Conservation (phyloP, 2,797 vertebrate species). For the Amniataba percoides region DNA sequence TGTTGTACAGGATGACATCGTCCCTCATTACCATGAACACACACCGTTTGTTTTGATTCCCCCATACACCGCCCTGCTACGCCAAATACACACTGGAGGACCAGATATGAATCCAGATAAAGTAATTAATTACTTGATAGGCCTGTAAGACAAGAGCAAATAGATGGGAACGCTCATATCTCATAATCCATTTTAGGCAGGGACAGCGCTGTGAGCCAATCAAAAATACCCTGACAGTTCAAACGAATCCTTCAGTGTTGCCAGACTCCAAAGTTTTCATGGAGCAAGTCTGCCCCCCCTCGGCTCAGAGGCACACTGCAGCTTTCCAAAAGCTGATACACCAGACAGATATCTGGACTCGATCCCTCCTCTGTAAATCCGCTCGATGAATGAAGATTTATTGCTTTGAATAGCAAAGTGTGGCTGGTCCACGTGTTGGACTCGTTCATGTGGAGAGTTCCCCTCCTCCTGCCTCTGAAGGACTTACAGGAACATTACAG, state of each 20-base stretch:
- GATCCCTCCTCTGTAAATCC: neutral
- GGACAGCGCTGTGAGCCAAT: neutral
- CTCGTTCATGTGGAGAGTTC: neutral
- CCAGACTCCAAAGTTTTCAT: neutral
- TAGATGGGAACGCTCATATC: neutral
- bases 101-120: too few relatives aligned
- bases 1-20: too few relatives aligned
- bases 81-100: too few relatives aligned
- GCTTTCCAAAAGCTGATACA: neutral
- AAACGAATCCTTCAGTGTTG: too few relatives aligned
- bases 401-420: too few relatives aligned
- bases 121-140: neutral
- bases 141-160: neutral
- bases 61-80: too few relatives aligned
- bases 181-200: neutral
- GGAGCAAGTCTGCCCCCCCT: slow-evolving; percentile 18
- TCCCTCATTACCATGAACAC: too few relatives aligned
- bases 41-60: too few relatives aligned
- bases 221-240: neutral
- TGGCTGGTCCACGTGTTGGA: too few relatives aligned
- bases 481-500: too few relatives aligned
- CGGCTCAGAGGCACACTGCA: slow-evolving; percentile 8
- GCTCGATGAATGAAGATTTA: neutral
- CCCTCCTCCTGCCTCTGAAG: neutral
- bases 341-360: neutral